Base-by-base conservation (phyloP, 2,888 invertebrate species). In the Notodonta ziczac region DNA sequence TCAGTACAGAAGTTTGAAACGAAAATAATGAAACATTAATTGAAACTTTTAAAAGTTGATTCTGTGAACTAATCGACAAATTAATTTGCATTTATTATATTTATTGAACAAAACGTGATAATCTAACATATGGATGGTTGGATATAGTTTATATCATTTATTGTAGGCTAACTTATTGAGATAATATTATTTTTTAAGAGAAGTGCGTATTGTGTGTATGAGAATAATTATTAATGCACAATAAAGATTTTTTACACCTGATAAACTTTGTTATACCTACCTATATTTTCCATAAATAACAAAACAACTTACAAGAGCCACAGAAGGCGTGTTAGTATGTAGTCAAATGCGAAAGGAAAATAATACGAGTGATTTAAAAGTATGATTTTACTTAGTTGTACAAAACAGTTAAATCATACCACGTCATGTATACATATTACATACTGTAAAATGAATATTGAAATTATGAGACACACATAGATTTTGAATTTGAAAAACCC, bases 41-140 rank as follows among this genome's bases (percentile, higher is more conserved):
- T 58, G 65, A 73, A 81, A 84, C 59, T 14, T n/a, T n/a, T 69
- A 80, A 85, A 85, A 82, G 87, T 87, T 86, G 82, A 14, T 56
- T 66, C 60, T 72, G 75, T 81, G 77, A 73, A 61, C 65, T 63
- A 57, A 63, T 58, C 65, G 63, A 69, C 56, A 66, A 67, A 76
- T 71, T 78, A 78, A 75, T 79, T 81, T 84, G 89, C 90, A 90
- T 91, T 91, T 90, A 90, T 87, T 89, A 86, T 83, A 84, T 80
- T 71, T 68, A 67, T 69, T 74, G 74, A 77, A 72, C 67, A 72
- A 77, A 73, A 73, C 75, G 89, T 91, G 89, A 90, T 89, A 87
- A 83, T 82, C 80, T 80, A 79, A 73, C 72, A 69, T 67, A 67
- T 58, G 59, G 58, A 59, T 58, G 60, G 70, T 72, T 72, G 72